Conservation (phyloP, 2,113 vertebrate species). For the Collichthys lucidus region DNA sequence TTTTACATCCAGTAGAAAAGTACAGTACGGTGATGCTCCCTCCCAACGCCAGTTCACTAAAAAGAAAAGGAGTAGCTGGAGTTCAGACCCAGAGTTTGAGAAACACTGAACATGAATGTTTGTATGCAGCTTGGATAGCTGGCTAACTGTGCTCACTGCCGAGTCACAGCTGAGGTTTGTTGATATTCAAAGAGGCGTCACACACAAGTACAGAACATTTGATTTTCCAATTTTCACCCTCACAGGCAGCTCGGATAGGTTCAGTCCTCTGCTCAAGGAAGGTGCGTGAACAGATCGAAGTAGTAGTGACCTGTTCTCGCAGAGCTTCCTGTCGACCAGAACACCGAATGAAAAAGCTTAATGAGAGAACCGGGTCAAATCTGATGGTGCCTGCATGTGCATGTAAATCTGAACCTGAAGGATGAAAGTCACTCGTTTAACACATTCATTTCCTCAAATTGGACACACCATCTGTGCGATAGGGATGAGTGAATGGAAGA, state of each 20-base stretch:
- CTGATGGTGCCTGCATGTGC: not conserved
- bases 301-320: not conserved
- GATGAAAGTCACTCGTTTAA: not conserved
- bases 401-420: not conserved
- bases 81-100: slow-evolving; percentile 5
- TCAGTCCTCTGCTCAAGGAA: not conserved
- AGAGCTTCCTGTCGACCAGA: not conserved
- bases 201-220: not conserved
- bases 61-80: not conserved
- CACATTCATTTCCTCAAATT: not conserved
- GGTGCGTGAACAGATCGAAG: not conserved
- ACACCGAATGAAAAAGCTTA: not conserved
- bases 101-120: slow-evolving; percentile 5
- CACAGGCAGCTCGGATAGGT: not conserved
- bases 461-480: not conserved
- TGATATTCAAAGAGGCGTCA: not conserved
- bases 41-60: not conserved
- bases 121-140: not conserved
- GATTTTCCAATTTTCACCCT: not conserved
- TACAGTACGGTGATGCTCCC: not conserved
- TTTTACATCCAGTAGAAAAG: not conserved
- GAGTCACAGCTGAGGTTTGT: not conserved
- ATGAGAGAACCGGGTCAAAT: not conserved
- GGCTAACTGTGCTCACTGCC: not conserved
- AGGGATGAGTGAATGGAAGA: not conserved